A percentile compares a stretch with the other conserved stretches of the same genome.
These are phyloP conservation scores for Sphaeramia orbicularis DNA, from an alignment of 2,797 vertebrate species.

Conservation along the genomic window DNA sequence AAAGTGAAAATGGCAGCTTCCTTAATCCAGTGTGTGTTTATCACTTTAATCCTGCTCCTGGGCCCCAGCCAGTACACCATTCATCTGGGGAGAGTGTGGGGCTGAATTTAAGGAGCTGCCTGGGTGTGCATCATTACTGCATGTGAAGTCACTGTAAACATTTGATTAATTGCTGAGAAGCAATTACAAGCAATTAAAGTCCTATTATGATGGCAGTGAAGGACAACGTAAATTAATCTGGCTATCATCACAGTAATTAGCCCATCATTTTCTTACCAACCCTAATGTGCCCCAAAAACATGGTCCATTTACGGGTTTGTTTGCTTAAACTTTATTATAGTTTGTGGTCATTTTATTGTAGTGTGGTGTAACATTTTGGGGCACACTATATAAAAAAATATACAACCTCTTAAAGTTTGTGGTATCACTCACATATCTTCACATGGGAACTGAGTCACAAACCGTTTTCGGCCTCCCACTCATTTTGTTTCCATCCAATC, in stretches of 20 bases:
- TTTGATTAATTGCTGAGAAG: slow-evolving; percentile 73
- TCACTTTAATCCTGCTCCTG: slow-evolving; percentile 53
- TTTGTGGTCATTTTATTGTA: slow-evolving; percentile 16
- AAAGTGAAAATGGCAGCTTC: slow-evolving; percentile 39
- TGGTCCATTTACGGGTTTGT: slow-evolving; percentile 18
- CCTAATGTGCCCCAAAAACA: slow-evolving; percentile 20
- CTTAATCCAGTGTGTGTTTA: slow-evolving; percentile 55
- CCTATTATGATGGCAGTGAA: slow-evolving; percentile 70
- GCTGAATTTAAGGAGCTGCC: slow-evolving; percentile 28
- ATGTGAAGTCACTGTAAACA: slow-evolving; percentile 72
- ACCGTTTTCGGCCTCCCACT: slow-evolving; percentile 26
- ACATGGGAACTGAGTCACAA: slow-evolving; percentile 15
- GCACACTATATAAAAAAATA: neutral
- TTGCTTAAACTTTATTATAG: slow-evolving; percentile 9
- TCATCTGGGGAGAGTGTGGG: slow-evolving; percentile 6
- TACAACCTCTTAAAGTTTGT: slow-evolving; percentile 14
- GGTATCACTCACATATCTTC: slow-evolving; percentile 3
- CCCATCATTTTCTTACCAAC: slow-evolving; percentile 41
- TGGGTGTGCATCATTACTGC: slow-evolving; percentile 40
- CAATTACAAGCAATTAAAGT: slow-evolving; percentile 80
- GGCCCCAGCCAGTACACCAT: slow-evolving; percentile 36
- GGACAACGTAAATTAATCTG: slow-evolving; percentile 70
- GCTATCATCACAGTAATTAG: slow-evolving; percentile 70
- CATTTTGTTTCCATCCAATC: slow-evolving; percentile 16
- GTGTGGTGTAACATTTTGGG: neutral